phyloP scores from a whole-genome alignment of 2,888 invertebrate species.

The Patella depressa region DNA sequence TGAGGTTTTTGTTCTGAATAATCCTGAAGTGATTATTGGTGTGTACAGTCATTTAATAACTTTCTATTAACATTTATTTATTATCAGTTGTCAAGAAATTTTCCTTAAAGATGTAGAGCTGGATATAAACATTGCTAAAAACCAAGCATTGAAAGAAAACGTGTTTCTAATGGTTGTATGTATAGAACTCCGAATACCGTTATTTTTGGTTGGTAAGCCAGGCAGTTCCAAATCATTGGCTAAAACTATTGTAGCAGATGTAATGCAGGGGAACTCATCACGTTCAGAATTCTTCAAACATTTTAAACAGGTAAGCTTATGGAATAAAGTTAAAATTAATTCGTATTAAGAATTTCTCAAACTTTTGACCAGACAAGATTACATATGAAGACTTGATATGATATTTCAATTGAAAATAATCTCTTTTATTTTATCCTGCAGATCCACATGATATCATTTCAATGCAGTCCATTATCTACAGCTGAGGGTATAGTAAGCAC shows the following conservation, averaged over 20 bases:
- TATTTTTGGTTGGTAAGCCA: constrained; percentile 70
- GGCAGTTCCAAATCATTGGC: constrained; percentile 70
- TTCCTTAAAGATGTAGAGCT: constrained; percentile 58
- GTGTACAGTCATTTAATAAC: too few species aligned
- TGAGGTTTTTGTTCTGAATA: too few species aligned
- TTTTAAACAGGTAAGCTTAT: constrained; percentile 56
- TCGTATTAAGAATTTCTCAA: too few species aligned
- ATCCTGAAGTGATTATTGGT: too few species aligned
- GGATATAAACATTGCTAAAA: constrained; percentile 61
- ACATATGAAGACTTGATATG: too few species aligned
- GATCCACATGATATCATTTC: constrained; percentile 68
- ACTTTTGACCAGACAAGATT: too few species aligned
- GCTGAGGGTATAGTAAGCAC: constrained; percentile 65
- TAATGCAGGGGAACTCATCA: constrained; percentile 66
- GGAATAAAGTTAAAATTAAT: not conserved
- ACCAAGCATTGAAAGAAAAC: constrained; percentile 68
- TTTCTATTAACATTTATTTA: not conserved
- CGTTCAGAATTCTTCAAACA: constrained; percentile 54
- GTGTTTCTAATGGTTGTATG: constrained; percentile 70
- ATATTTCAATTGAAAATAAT: too few species aligned
- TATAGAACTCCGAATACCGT: constrained; percentile 67
- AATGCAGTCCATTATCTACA: constrained; percentile 66
- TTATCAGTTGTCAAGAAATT: constrained; percentile 61
- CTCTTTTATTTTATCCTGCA: constrained; percentile 23
- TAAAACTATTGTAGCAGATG: constrained; percentile 67